Percentiles rank a stretch among this genome's conserved stretches.
These are phyloP conservation scores for Zaprionus bogoriensis DNA, from an alignment of 2,888 invertebrate genomes.

Conservation along the genomic window DNA sequence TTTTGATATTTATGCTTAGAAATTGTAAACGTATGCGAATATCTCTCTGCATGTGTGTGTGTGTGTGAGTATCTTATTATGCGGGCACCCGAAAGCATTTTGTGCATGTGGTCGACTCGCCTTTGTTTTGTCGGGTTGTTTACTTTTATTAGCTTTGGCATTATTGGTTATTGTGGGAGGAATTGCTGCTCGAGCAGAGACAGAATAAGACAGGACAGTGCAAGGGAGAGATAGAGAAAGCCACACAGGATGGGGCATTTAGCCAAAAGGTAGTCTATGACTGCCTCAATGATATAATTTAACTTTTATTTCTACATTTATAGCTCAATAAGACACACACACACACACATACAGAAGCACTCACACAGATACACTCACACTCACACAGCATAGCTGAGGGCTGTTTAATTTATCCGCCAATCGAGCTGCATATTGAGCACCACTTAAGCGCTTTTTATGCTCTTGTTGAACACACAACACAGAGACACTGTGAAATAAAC, in stretches of 20 bases:
- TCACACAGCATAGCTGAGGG: neutral
- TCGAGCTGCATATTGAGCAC: constrained; percentile 50
- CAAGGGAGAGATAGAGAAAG: too few relatives aligned
- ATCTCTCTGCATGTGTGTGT: neutral
- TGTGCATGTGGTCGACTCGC: constrained; percentile 48
- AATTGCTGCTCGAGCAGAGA: constrained; percentile 19
- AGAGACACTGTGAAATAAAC: constrained; percentile 41
- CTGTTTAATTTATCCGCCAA: constrained; percentile 55
- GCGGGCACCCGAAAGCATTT: constrained; percentile 53
- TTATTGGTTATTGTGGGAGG: constrained; percentile 66
- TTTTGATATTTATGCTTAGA: constrained; percentile 70
- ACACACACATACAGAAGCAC: neutral
- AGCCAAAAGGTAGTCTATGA: constrained; percentile 43
- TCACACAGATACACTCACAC: too few relatives aligned
- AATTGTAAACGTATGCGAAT: constrained; percentile 64
- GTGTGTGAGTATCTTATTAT: constrained; percentile 41
- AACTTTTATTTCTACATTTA: constrained; percentile 73
- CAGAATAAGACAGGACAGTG: neutral
- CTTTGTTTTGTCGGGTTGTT: constrained; percentile 62
- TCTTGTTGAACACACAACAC: neutral
- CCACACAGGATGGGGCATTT: constrained; percentile 15
- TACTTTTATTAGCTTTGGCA: constrained; percentile 73
- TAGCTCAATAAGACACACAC: constrained; percentile 68
- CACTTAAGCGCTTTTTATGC: constrained; percentile 48
- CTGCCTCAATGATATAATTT: constrained; percentile 56